Conservation (phyloP, 2,113 vertebrate genomes). For the Seriola dumerili region DNA sequence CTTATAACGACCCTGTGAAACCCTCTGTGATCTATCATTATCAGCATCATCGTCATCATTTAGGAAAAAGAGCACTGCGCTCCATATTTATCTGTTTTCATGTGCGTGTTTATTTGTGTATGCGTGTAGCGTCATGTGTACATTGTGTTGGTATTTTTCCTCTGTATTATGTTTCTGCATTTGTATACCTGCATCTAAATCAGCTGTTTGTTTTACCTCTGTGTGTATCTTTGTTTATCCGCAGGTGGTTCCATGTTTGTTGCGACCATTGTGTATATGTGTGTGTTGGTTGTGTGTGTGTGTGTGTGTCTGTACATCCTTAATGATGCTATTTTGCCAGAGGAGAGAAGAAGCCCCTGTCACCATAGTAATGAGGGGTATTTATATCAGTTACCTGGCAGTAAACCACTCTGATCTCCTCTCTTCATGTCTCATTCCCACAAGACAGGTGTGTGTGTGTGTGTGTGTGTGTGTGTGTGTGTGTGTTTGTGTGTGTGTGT, state of each 20-base stretch:
- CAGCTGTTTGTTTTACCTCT: not conserved
- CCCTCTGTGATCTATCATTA: constrained; percentile 81
- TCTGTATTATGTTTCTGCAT: not conserved
- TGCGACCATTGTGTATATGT: not conserved
- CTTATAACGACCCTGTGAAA: constrained; percentile 81
- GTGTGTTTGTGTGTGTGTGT: not conserved
- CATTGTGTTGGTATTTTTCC: not conserved
- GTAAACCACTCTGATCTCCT: constrained; percentile 76
- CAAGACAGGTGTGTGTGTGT: constrained; percentile 57
- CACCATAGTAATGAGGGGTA: constrained; percentile 79
- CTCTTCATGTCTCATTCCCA: constrained; percentile 71
- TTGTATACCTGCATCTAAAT: constrained; percentile 19
- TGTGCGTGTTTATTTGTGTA: constrained; percentile 22
- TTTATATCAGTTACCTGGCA: constrained; percentile 80
- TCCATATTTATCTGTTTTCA: constrained; percentile 37
- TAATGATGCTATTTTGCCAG: constrained; percentile 80
- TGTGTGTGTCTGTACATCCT: constrained; percentile 39
- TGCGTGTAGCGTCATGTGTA: not conserved
- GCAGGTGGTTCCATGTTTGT: constrained; percentile 18
- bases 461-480: constrained; percentile 2
- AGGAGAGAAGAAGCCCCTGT: constrained; percentile 78
- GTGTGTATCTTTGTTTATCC: constrained; percentile 33
- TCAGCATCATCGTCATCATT: constrained; percentile 66
- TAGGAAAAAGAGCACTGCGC: constrained; percentile 45
- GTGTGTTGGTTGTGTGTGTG: constrained; percentile 1